phyloP scores from a whole-genome alignment of 2,113 vertebrate genomes.

The Semicossyphus pulcher region DNA sequence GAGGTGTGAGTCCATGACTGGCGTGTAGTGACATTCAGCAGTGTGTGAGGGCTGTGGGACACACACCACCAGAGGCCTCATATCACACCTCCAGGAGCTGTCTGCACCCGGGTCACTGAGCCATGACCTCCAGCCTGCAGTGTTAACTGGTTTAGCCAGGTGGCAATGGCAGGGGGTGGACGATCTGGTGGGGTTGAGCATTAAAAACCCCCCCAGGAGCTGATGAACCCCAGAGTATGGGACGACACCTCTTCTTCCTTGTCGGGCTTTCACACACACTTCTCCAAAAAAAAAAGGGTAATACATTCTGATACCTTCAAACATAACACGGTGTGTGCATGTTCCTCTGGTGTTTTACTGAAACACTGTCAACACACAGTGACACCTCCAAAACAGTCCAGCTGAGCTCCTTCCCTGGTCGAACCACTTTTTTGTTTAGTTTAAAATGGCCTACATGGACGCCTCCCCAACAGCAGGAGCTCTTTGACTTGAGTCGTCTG shows the following conservation, averaged over 20 bases:
- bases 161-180: constrained; percentile 68
- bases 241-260: constrained; percentile 51
- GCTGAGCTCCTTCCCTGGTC: not conserved
- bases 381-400: not conserved
- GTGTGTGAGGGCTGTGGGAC: constrained; percentile 62
- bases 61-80: constrained; percentile 71
- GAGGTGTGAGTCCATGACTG: constrained; percentile 81
- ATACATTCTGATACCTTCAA: constrained; percentile 37
- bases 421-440: not conserved
- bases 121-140: constrained; percentile 72
- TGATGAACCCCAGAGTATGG: constrained; percentile 56
- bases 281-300: constrained; percentile 42
- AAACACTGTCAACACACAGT: not conserved
- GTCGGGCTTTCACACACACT: constrained; percentile 32
- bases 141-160: constrained; percentile 81
- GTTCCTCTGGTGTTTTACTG: constrained; percentile 23
- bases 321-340: constrained; percentile 20
- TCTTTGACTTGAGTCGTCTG: too few relatives aligned
- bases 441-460: not conserved
- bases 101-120: constrained; percentile 63
- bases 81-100: constrained; percentile 81
- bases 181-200: constrained; percentile 55
- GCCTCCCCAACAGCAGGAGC: not conserved
- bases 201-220: constrained; percentile 57
- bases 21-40: constrained; percentile 68